Base-by-base conservation (phyloP, 2,113 vertebrate genomes). In the Ictalurus furcatus region DNA sequence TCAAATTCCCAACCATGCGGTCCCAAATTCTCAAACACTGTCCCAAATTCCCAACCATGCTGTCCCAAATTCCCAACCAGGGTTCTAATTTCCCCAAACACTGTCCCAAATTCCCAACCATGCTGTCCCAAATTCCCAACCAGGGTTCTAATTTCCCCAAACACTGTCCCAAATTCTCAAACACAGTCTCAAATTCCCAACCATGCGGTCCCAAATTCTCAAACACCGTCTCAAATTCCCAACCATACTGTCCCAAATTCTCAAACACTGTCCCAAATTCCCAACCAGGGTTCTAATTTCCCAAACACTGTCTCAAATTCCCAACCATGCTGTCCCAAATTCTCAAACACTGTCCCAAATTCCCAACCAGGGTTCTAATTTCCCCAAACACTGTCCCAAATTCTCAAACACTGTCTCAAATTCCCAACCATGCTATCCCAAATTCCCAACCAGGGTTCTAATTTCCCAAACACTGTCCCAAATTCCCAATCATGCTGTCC, bases 61-160 rank as follows among this genome's bases (percentile, higher is more conserved):
- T 28, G 2, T 30, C 48, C 37, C 21, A 40, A 76, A 23, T 40
- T 8, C 34, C 34, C 16, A n/a, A n/a, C n/a, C n/a, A n/a, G n/a
- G n/a, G n/a, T n/a, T n/a, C n/a, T n/a, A n/a, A n/a, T n/a, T n/a
- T n/a, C 34, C 34, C 16, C 19, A 21, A 40, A 0, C 16, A 37
- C 8, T 2, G 40, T 40, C 40, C 2, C 40, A 40, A 40, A 44
- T 44, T 44, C 40, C 40, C 40, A 44, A 44, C 40, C 40, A 44
- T 44, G 40, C 23, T 63, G 4, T 30, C 13, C n/a, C 11, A 48
- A 23, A 76, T 76, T 23, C 37, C 3, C 40, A 44, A 44, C 40
- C 4, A 44, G 0, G 40, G 0, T 48, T 0, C 3, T 0, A 54
- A 54, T 8, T 0, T 63, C 23, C 23, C 7, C 23, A 23, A 9